phyloP scores from a whole-genome alignment of 2,113 vertebrate species.

The human (Homo sapiens) region GRCh38 chr1:192095501-192096000 shows the following conservation, averaged over 20 bases:
- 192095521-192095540: not conserved
- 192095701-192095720: not conserved
- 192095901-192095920: not conserved
- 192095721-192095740: not conserved
- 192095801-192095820: not conserved
- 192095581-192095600: not conserved
- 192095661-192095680: not conserved
- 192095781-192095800: accelerated
- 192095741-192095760: not conserved
- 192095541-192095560: not conserved
- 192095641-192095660: not conserved
- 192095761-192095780: not conserved
- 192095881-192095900: not conserved
- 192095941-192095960: not conserved
- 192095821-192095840: not conserved
- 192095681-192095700: not conserved
- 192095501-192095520: not conserved
- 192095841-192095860: not conserved
- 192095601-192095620: not conserved
- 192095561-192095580: not conserved
- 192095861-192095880: not conserved
- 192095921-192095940: not conserved
- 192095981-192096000: not conserved
- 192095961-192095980: not conserved
- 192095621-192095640: not conserved